Percentiles rank a stretch among this genome's conserved stretches.
Conservation (phyloP, 1,140 invertebrate genomes). For the Maniola jurtina region DNA sequence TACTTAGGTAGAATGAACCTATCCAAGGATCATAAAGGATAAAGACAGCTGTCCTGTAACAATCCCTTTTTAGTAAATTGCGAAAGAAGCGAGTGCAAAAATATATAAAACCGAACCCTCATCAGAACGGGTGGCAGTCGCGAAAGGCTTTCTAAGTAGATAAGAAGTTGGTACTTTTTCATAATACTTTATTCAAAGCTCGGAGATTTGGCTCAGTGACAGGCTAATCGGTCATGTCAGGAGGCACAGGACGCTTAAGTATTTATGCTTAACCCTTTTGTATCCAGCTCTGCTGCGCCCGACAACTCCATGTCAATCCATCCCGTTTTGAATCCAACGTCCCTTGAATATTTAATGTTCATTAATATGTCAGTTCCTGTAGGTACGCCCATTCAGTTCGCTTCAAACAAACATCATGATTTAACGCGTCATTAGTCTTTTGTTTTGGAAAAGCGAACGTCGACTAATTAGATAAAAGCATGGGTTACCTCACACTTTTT, state of each 20-base stretch:
- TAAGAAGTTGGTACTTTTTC: constrained; percentile 72
- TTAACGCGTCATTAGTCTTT: constrained; percentile 25
- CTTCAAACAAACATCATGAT: constrained; percentile 30
- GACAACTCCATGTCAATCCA: constrained; percentile 70
- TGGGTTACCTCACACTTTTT: background rate
- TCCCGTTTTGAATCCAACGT: constrained; percentile 53
- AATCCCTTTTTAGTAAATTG: constrained; percentile 23
- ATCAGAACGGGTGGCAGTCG: constrained; percentile 52
- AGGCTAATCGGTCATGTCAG: constrained; percentile 71
- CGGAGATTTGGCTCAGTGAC: constrained; percentile 72
- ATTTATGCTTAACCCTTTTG: constrained; percentile 76
- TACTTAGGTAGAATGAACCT: background rate
- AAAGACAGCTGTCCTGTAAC: constrained; percentile 24
- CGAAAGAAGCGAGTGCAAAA: constrained; percentile 37
- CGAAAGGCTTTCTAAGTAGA: constrained; percentile 49
- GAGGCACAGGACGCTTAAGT: constrained; percentile 65
- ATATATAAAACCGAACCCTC: constrained; percentile 57
- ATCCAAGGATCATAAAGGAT: constrained; percentile 11
- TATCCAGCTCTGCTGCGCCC: constrained; percentile 51
- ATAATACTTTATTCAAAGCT: constrained; percentile 75
- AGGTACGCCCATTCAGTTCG: constrained; percentile 44
- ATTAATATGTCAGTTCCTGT: constrained; percentile 69
- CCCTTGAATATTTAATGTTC: constrained; percentile 71
- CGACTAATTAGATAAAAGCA: background rate
- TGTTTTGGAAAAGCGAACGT: background rate